These are phyloP conservation scores for Donacobius atricapilla DNA, from an alignment of 2,113 vertebrate genomes.

Conservation along the genomic window DNA sequence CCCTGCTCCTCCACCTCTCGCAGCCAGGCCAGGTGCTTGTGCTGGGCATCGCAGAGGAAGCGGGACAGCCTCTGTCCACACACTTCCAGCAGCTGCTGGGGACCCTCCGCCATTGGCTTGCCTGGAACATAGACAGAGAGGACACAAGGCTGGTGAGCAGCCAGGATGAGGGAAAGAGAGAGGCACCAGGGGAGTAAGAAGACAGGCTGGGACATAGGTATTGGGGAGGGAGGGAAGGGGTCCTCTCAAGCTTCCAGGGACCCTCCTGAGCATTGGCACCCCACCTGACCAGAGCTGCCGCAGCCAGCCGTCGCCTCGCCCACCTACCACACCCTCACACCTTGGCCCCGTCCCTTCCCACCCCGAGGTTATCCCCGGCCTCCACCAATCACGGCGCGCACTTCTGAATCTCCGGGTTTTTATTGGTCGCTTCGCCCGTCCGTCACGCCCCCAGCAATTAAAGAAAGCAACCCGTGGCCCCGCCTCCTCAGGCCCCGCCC, in stretches of 20 bases:
- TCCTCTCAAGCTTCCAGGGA: accelerated
- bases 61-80: conserved; percentile 79
- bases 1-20: conserved; percentile 89
- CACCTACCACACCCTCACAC: accelerated
- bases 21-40: conserved; percentile 88
- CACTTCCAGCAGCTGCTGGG: conserved; percentile 73
- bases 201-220: accelerated
- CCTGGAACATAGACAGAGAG: neutral
- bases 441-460: accelerated
- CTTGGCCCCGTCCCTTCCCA: accelerated
- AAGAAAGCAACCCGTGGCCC: accelerated
- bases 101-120: conserved; percentile 65
- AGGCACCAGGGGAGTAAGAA: accelerated
- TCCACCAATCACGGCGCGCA: neutral
- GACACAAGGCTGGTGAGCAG: no score
- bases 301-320: accelerated
- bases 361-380: accelerated
- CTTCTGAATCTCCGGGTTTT: accelerated
- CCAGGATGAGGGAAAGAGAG: accelerated
- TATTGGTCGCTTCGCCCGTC: accelerated
- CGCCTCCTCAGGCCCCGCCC: neutral
- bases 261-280: no score
- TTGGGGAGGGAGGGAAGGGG: no score
- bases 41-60: conserved; percentile 74
- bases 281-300: accelerated